Evolutionary conservation across 2,888 invertebrate species (phyloP).

Genomic region (Drosophila flavopinicola): DNA sequence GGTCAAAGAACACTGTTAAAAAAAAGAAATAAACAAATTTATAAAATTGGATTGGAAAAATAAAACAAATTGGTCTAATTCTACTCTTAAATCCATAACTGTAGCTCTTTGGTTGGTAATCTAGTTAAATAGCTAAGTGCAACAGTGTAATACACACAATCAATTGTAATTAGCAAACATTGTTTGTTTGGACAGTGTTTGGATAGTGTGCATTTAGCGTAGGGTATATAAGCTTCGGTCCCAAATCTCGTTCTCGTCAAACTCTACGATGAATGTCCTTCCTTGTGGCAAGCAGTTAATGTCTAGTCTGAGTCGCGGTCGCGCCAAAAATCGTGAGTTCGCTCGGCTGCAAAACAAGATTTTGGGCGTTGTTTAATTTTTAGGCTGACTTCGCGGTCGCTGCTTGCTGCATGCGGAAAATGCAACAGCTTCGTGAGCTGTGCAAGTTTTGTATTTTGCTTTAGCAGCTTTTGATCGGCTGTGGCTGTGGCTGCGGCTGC

Average conservation of each 20-base stretch:
- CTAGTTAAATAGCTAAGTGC: too few species aligned
- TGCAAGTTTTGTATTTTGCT: slow-evolving; percentile 44
- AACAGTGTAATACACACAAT: too few species aligned
- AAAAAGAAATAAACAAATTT: too few species aligned
- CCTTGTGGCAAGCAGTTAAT: slow-evolving; percentile 34
- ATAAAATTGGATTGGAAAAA: too few species aligned
- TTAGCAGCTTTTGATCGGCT: slow-evolving; percentile 16
- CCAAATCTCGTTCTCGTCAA: neutral
- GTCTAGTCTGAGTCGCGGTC: slow-evolving; percentile 41
- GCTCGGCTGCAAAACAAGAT: slow-evolving; percentile 73
- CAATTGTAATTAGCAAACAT: too few species aligned
- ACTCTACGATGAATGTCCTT: slow-evolving; percentile 42
- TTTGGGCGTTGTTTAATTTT: slow-evolving; percentile 81
- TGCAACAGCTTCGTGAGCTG: slow-evolving; percentile 72
- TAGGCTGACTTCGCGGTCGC: slow-evolving; percentile 57
- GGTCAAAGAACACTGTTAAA: too few species aligned
- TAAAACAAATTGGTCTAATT: too few species aligned
- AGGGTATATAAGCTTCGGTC: slow-evolving; percentile 37
- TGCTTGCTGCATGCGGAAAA: slow-evolving; percentile 55
- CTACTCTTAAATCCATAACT: too few species aligned
- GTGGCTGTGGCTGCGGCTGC: slow-evolving; percentile 16
- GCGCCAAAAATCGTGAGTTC: slow-evolving; percentile 73
- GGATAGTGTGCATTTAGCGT: too few species aligned
- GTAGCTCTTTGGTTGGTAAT: too few species aligned
- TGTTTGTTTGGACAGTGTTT: too few species aligned